Evolutionary conservation across 2,797 vertebrate species (phyloP), one percentile per base, ranked within the genome.

Genomic region (Molothrus aeneus): DNA sequence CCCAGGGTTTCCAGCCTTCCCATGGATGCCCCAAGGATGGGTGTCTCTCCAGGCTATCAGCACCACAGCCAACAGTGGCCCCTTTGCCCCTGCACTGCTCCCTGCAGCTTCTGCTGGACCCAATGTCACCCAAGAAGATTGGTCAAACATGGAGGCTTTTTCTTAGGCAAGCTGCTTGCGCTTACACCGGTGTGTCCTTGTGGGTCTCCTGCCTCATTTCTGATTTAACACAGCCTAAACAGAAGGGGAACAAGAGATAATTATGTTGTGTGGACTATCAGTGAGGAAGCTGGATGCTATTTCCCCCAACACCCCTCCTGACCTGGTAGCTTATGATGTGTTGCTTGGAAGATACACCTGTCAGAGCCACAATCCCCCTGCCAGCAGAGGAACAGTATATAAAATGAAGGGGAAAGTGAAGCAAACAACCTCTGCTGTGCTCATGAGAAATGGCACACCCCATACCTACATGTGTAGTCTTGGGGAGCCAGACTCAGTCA

Each of bases 281-380:
- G 48, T 11, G 24, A 87, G 34, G n/a, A 75, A 66, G 34, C 6
- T 1, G 5, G 40, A 70, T 60, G 25, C 16, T 38, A 75, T 34
- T 86, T 66, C 45, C 29, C 16, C 11, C 0, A 6, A 7, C 15
- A 32, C 3, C 2, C 2, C 15, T 13, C 11, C 15, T 0, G 0
- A 22, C 24, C 59, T 32, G 8, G 36, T 42, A 66, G 25, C 11
- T 79, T 64, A 68, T 24, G 38, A 65, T 19, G 29, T 63, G 31
- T 16, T 93, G 60, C 32, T 80, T 38, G 80, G 40, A 70, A 2
- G 2, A 54, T 6, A 17, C 0, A 31, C 12, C 25, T 25, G 13
- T 47, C 51, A 45, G 5, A 54, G 73, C 43, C 24, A 26, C 1
- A 15, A 8, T 32, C 18, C 40, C 17, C 40, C n/a, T 70, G 32